phyloP scores from a whole-genome alignment of 2,113 vertebrate species.

The Pampusana beccarii region DNA sequence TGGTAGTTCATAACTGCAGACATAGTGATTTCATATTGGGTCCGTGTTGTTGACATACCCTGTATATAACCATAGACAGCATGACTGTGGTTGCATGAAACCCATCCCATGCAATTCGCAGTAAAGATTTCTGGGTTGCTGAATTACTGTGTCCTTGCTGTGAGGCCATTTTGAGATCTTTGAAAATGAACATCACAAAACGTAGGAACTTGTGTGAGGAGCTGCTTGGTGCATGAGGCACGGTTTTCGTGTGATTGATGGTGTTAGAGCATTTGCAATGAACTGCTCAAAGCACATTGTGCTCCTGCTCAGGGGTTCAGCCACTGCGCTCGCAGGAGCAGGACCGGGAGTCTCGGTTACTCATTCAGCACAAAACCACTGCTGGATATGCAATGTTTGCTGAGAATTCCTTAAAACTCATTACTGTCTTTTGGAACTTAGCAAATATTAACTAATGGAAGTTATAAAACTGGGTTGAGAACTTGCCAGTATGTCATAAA shows the following conservation, averaged over 20 bases:
- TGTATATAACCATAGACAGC: fast-evolving
- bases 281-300: fast-evolving
- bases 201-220: background rate
- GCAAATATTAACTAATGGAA: slow-evolving; percentile 30
- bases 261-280: fast-evolving
- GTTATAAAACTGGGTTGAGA: background rate
- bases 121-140: too few relatives aligned
- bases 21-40: too few relatives aligned
- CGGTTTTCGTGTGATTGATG: fast-evolving
- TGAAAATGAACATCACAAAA: background rate
- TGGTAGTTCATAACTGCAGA: too few relatives aligned
- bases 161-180: background rate
- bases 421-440: background rate
- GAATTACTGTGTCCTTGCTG: fast-evolving
- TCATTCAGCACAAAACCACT: slow-evolving; percentile 6
- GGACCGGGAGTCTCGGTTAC: background rate
- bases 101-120: background rate
- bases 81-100: background rate
- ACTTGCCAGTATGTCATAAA: background rate
- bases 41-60: too few relatives aligned
- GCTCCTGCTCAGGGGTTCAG: background rate
- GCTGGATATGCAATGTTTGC: background rate
- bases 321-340: background rate
- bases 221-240: background rate
- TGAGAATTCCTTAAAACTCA: slow-evolving; percentile 16